Percentiles rank a stretch among this genome's conserved stretches.
Conservation (phyloP, 2,113 vertebrate species). For the Nicator chloris region DNA sequence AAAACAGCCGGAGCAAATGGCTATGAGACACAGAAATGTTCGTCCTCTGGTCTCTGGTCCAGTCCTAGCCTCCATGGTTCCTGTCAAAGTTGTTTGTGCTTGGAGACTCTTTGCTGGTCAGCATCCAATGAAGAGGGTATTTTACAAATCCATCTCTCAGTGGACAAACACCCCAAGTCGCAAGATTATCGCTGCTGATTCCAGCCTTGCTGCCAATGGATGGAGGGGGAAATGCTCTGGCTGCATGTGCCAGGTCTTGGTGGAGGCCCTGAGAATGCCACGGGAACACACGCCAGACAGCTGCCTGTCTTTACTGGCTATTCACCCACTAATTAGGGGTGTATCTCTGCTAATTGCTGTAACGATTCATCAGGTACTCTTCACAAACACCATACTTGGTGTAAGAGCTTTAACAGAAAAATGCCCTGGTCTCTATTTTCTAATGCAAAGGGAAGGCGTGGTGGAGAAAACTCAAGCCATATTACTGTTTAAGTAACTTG, state of each 20-base stretch:
- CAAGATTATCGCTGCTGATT: background rate
- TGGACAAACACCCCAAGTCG: background rate
- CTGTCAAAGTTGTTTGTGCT: background rate
- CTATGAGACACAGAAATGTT: background rate
- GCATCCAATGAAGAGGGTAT: background rate
- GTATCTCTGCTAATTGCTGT: background rate
- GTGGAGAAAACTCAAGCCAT: background rate
- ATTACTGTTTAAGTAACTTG: background rate
- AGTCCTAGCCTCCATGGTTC: background rate
- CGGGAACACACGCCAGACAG: background rate
- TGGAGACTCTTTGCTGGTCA: background rate
- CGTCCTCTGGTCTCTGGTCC: background rate
- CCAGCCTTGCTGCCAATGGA: background rate
- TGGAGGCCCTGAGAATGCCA: background rate
- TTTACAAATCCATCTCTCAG: background rate
- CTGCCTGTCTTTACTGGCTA: background rate
- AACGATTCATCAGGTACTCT: fast-evolving
- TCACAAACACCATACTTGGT: background rate
- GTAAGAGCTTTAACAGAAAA: background rate
- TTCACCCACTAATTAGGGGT: background rate
- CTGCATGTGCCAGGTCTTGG: background rate
- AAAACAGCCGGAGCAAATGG: background rate
- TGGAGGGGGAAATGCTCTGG: background rate
- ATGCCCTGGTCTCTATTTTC: background rate
- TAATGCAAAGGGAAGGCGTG: background rate